These are phyloP conservation scores for Hermaeophaga mercurialis DNA, from an alignment of 2,888 invertebrate genomes.

Conservation along the genomic window DNA sequence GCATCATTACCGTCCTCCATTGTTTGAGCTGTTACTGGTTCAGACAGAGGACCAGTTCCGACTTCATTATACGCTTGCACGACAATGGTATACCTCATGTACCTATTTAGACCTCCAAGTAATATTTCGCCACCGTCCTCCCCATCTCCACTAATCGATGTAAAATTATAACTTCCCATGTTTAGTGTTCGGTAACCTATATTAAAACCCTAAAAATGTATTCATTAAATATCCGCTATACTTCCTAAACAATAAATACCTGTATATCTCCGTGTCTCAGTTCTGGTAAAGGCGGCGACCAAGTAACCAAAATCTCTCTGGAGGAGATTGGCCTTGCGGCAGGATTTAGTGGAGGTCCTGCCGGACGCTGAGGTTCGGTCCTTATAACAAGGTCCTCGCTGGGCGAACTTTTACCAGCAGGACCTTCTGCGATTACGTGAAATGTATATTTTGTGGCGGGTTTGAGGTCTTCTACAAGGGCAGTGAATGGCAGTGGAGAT, in stretches of 20 bases:
- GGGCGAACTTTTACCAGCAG: constrained; percentile 72
- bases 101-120: constrained; percentile 68
- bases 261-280: constrained; percentile 74
- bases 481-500: constrained; percentile 66
- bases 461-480: constrained; percentile 70
- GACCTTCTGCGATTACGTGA: constrained; percentile 75
- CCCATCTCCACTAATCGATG: constrained; percentile 70
- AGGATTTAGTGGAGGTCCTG: constrained; percentile 71
- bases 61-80: constrained; percentile 78
- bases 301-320: constrained; percentile 73
- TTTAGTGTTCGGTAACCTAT: constrained; percentile 67
- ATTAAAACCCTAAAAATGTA: constrained; percentile 67
- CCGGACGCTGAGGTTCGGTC: constrained; percentile 74
- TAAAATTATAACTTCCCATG: constrained; percentile 68
- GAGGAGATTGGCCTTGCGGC: constrained; percentile 73
- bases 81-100: constrained; percentile 70
- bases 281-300: constrained; percentile 73
- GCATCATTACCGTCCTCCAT: constrained; percentile 78
- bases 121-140: constrained; percentile 71
- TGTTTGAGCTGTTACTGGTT: constrained; percentile 70
- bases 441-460: constrained; percentile 74
- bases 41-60: constrained; percentile 73
- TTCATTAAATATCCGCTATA: not conserved
- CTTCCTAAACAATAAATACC: constrained; percentile 24
- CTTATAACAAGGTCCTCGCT: constrained; percentile 67